Percentiles rank a stretch among this genome's conserved stretches.
phyloP scores from a whole-genome alignment of 1,140 invertebrate species.

The Drosophila asahinai region DNA sequence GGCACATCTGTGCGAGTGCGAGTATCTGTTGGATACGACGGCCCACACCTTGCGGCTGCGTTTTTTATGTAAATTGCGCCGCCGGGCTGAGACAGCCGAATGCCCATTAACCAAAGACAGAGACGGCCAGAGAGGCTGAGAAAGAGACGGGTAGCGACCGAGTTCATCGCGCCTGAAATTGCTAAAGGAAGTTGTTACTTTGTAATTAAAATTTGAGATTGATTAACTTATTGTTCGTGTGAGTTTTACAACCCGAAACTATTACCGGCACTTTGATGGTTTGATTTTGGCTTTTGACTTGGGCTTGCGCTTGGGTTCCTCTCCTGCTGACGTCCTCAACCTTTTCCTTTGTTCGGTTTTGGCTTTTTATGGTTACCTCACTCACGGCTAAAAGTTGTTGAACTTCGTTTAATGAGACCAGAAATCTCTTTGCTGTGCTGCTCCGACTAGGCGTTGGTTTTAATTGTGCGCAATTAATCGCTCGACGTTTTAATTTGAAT shows the following conservation, averaged over 20 bases:
- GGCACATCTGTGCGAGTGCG: conserved; percentile 32
- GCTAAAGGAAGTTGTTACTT: conserved; percentile 83
- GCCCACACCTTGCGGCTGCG: conserved; percentile 75
- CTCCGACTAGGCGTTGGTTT: conserved; percentile 49
- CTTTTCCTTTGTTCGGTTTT: conserved; percentile 35
- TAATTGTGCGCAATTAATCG: conserved; percentile 73
- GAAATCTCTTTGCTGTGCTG: conserved; percentile 33
- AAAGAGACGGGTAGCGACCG: conserved; percentile 28
- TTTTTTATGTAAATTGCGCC: conserved; percentile 80
- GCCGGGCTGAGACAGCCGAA: conserved; percentile 52
- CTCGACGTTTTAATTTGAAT: conserved; percentile 48
- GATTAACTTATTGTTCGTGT: conserved; percentile 83
- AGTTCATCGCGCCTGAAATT: conserved; percentile 82
- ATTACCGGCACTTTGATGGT: conserved; percentile 76
- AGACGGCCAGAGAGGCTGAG: conserved; percentile 21
- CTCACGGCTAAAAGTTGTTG: conserved; percentile 51
- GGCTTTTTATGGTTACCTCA: conserved; percentile 36
- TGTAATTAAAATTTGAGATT: conserved; percentile 84
- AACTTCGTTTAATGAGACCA: conserved; percentile 62
- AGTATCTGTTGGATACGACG: conserved; percentile 48
- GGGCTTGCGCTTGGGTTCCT: conserved; percentile 2
- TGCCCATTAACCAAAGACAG: conserved; percentile 62
- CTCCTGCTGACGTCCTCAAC: conserved; percentile 20
- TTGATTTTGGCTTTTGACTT: conserved; percentile 61
- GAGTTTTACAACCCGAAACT: conserved; percentile 80